Percentiles rank a stretch among this genome's conserved stretches.
phyloP scores from a whole-genome alignment of 2,113 vertebrate genomes.

The Aldabrachelys gigantea region DNA sequence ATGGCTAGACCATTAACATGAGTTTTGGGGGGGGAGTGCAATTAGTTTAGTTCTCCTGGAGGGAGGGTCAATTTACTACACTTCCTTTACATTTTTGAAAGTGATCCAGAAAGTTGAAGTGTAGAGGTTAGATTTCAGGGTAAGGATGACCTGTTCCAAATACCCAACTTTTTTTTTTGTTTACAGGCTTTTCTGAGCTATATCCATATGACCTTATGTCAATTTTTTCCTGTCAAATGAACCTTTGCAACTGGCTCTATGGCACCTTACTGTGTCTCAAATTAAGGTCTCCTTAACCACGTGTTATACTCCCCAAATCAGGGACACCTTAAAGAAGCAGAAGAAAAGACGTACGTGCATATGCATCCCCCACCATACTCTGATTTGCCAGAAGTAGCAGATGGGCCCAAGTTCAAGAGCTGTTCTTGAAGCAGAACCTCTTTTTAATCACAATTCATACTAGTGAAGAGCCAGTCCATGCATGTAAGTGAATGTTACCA shows the following conservation, averaged over 20 bases:
- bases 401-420: conserved; percentile 52
- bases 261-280: neutral
- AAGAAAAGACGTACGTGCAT: conserved; percentile 14
- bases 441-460: conserved; percentile 57
- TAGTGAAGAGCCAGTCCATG: conserved; percentile 24
- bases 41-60: neutral
- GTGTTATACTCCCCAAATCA: neutral
- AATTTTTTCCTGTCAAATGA: conserved; percentile 3
- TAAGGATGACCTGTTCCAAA: neutral
- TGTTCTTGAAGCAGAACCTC: conserved; percentile 51
- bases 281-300: neutral
- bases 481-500: conserved; percentile 27
- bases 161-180: neutral
- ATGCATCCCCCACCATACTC: neutral
- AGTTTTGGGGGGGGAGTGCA: neutral
- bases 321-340: conserved; percentile 18
- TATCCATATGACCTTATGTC: neutral
- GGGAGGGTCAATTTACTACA: fast-evolving
- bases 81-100: neutral
- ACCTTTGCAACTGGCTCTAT: neutral
- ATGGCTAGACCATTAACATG: neutral
- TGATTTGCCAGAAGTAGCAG: conserved; percentile 12
- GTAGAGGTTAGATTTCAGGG: neutral
- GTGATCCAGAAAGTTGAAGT: neutral
- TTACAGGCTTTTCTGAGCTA: neutral